Conservation (phyloP, 2,113 vertebrate species). For the Gorilla gorilla region DNA sequence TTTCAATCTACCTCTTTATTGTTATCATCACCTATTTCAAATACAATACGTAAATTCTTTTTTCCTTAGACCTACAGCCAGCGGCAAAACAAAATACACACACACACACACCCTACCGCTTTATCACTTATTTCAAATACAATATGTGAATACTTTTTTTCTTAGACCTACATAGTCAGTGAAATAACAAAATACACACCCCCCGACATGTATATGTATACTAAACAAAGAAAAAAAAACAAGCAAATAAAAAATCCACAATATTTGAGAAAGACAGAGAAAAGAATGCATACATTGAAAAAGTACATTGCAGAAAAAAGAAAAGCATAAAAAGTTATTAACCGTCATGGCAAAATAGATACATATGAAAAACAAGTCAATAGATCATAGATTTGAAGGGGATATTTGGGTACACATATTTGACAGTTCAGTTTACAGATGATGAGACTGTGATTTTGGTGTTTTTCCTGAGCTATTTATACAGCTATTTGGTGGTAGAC, state of each 20-base stretch:
- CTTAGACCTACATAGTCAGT: background rate
- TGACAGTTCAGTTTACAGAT: background rate
- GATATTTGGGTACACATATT: background rate
- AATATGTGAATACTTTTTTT: background rate
- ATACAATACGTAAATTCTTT: background rate
- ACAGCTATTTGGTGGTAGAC: background rate
- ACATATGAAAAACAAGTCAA: background rate
- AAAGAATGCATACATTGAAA: background rate
- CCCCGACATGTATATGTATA: background rate
- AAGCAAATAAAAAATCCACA: background rate
- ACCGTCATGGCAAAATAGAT: background rate
- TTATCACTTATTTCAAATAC: background rate
- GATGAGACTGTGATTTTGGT: background rate
- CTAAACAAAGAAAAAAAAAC: background rate
- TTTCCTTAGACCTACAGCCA: background rate
- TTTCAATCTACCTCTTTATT: background rate
- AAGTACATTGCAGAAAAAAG: background rate
- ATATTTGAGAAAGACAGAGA: background rate
- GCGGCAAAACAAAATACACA: background rate
- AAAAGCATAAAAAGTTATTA: background rate
- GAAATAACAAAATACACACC: background rate
- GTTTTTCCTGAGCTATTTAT: background rate
- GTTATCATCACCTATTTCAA: background rate
- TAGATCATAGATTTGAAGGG: background rate
- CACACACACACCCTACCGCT: too few relatives aligned